Evolutionary conservation across 2,797 vertebrate genomes (phyloP).

Genomic region (Schizopygopsis malacanthus): DNA sequence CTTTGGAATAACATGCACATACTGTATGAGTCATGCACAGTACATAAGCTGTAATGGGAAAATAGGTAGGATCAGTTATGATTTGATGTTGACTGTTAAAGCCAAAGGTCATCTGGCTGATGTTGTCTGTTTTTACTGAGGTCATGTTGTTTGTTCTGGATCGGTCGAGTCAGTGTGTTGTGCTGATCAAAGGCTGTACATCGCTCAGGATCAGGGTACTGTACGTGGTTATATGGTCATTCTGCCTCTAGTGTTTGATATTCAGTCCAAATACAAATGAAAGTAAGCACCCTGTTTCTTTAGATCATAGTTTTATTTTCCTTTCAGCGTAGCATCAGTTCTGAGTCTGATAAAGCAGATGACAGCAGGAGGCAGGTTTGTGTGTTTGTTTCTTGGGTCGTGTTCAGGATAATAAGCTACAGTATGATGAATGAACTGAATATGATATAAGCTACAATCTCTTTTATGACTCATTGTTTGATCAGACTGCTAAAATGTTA

Average conservation of each 20-base stretch:
- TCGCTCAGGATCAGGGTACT: slow-evolving; percentile 25
- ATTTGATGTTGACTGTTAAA: slow-evolving; percentile 41
- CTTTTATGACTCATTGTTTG: background rate
- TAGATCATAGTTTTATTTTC: slow-evolving; percentile 8
- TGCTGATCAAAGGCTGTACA: slow-evolving; percentile 57
- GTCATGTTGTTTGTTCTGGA: slow-evolving; percentile 43
- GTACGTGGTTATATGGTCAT: slow-evolving; percentile 9
- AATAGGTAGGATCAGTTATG: background rate
- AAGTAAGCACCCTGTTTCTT: slow-evolving; percentile 5
- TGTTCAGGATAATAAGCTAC: background rate
- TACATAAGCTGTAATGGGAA: background rate
- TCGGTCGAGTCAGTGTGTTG: slow-evolving; percentile 32
- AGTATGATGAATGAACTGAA: background rate
- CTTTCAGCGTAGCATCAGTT: slow-evolving; percentile 24
- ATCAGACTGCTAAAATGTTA: background rate
- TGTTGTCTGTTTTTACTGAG: slow-evolving; percentile 39
- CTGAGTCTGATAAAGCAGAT: background rate
- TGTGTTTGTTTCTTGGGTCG: background rate
- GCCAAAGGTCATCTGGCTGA: slow-evolving; percentile 49
- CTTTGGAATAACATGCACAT: background rate
- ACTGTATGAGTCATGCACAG: background rate
- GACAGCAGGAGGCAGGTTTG: slow-evolving; percentile 4
- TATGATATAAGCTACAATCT: background rate
- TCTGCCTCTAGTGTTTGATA: slow-evolving; percentile 30
- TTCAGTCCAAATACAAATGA: slow-evolving; percentile 24